Evolutionary conservation across 2,888 invertebrate species (phyloP).

Genomic region (Nudaria mundana): DNA sequence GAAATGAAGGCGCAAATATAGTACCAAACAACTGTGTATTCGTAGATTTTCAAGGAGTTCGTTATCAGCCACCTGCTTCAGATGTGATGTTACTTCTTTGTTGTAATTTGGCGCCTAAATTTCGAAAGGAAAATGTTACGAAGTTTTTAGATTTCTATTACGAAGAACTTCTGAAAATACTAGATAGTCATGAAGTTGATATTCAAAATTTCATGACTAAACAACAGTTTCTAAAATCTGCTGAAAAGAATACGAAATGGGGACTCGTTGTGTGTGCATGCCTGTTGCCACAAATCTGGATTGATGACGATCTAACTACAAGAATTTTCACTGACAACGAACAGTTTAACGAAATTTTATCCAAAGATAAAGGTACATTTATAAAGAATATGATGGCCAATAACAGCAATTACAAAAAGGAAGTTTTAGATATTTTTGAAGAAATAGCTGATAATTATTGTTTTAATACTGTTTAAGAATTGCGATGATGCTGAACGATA

Average conservation of each 20-base stretch:
- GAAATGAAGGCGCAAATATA: conserved; percentile 23
- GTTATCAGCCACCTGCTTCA: conserved; percentile 84
- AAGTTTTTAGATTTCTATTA: conserved; percentile 81
- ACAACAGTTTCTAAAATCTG: conserved; percentile 63
- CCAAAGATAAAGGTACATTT: conserved; percentile 74
- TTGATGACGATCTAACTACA: conserved; percentile 73
- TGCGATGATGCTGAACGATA: too few relatives aligned
- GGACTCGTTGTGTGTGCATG: conserved; percentile 79
- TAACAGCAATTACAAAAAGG: conserved; percentile 70
- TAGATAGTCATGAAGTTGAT: conserved; percentile 57
- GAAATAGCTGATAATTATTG: conserved; percentile 78
- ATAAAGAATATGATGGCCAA: conserved; percentile 77
- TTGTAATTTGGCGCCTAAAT: conserved; percentile 71
- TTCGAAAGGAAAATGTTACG: conserved; percentile 71
- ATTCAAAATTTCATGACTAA: conserved; percentile 61
- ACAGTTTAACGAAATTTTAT: conserved; percentile 79
- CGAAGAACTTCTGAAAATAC: conserved; percentile 59
- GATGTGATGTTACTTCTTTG: conserved; percentile 82
- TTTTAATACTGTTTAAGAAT: too few relatives aligned
- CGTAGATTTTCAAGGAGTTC: conserved; percentile 85
- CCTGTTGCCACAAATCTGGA: conserved; percentile 75
- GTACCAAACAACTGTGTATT: conserved; percentile 81
- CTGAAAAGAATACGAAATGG: conserved; percentile 72
- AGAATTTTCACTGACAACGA: conserved; percentile 66
- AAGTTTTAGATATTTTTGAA: conserved; percentile 76